Percentiles rank a stretch among this genome's conserved stretches.
Conservation (phyloP, 1,140 invertebrate species). For the Lepidurus apus region DNA sequence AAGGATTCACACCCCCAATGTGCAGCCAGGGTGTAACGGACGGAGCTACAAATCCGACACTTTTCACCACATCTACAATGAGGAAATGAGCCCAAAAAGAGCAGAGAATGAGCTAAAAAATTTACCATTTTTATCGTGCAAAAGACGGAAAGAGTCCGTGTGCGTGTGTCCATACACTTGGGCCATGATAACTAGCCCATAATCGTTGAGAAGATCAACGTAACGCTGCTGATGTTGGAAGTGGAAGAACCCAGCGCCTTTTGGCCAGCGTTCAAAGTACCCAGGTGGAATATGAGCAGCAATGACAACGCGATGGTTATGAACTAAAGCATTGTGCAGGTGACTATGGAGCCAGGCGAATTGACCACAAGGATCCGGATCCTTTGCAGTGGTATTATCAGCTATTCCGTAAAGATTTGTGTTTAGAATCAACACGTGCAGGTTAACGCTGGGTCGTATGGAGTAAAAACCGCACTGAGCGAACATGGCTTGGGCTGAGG, state of each 20-base stretch:
- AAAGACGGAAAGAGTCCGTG: constrained; percentile 79
- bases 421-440: constrained; percentile 41
- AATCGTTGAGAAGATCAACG: constrained; percentile 62
- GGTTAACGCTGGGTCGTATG: constrained; percentile 20
- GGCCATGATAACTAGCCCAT: constrained; percentile 71
- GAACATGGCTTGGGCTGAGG: constrained; percentile 36
- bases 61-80: constrained; percentile 34
- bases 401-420: constrained; percentile 44
- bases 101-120: background rate
- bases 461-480: constrained; percentile 39
- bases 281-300: constrained; percentile 84
- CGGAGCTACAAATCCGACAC: constrained; percentile 33
- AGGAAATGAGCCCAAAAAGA: background rate
- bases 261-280: constrained; percentile 64
- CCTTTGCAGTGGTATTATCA: constrained; percentile 38
- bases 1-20: constrained; percentile 34
- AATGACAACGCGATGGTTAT: constrained; percentile 52
- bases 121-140: constrained; percentile 42
- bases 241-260: constrained; percentile 56
- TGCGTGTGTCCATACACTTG: constrained; percentile 91
- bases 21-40: constrained; percentile 36
- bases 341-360: constrained; percentile 43
- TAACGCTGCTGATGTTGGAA: constrained; percentile 50
- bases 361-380: constrained; percentile 39
- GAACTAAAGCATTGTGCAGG: constrained; percentile 38